Percentiles rank a stretch among this genome's conserved stretches.
Evolutionary conservation across 2,797 vertebrate genomes (phyloP).

Genomic region (Falco novaeseelandiae): DNA sequence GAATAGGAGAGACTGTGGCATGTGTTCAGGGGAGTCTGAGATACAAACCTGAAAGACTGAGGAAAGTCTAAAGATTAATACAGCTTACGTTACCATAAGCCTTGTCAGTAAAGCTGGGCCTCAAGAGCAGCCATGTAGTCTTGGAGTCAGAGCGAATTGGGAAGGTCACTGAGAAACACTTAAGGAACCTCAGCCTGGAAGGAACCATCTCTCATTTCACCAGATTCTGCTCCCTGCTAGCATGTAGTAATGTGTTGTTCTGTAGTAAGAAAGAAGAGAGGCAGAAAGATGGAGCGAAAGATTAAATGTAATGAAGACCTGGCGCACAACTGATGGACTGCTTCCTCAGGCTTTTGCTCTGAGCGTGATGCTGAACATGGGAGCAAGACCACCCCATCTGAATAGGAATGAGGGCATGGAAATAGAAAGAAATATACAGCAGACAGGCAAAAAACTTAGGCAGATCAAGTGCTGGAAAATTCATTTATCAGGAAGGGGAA

Average conservation of each 20-base stretch:
- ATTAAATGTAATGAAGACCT: background rate
- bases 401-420: background rate
- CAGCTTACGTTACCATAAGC: background rate
- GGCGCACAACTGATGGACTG: rapidly evolving
- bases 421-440: background rate
- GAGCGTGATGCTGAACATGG: rapidly evolving
- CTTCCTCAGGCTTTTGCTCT: background rate
- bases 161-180: background rate
- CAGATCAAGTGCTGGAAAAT: background rate
- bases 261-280: background rate
- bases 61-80: background rate
- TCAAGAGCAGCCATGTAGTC: background rate
- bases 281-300: background rate
- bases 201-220: background rate
- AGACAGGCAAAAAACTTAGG: background rate
- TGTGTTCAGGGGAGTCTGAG: rapidly evolving
- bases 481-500: background rate
- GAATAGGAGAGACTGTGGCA: background rate
- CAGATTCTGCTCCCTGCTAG: background rate
- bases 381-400: background rate
- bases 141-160: background rate
- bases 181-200: background rate
- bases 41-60: background rate
- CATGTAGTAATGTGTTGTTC: background rate
- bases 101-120: background rate